These are phyloP conservation scores for Griposia aprilina DNA, from an alignment of 2,888 invertebrate genomes.

Conservation along the genomic window DNA sequence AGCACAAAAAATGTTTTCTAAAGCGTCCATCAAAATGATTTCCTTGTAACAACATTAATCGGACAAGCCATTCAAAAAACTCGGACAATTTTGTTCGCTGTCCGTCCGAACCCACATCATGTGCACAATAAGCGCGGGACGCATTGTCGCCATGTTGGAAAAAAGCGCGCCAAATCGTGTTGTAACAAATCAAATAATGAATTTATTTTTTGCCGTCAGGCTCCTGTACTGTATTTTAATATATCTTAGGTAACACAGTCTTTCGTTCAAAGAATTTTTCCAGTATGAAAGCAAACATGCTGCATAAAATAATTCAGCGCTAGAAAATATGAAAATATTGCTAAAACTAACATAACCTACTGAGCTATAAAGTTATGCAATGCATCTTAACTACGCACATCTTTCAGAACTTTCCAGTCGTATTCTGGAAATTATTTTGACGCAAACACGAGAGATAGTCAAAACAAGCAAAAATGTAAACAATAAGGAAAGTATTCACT, in stretches of 20 bases:
- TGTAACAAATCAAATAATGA: conserved; percentile 81
- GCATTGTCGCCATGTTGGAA: conserved; percentile 81
- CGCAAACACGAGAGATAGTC: conserved; percentile 20
- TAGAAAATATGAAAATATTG: conserved; percentile 31
- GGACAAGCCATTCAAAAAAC: conserved; percentile 83
- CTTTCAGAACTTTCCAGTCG: conserved; percentile 3
- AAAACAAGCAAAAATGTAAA: conserved; percentile 34
- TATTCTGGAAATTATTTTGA: conserved; percentile 42
- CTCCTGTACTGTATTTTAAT: conserved; percentile 39
- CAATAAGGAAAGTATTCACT: conserved; percentile 24
- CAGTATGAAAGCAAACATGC: conserved; percentile 9
- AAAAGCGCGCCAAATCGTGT: conserved; percentile 79
- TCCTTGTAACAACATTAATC: conserved; percentile 84
- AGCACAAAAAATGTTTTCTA: conserved; percentile 78
- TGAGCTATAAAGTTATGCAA: conserved; percentile 35
- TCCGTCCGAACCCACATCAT: conserved; percentile 85
- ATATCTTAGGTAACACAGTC: conserved; percentile 5
- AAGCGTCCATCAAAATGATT: conserved; percentile 87
- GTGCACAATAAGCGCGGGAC: conserved; percentile 81
- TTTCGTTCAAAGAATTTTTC: neutral
- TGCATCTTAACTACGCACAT: conserved; percentile 14
- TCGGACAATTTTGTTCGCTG: conserved; percentile 79
- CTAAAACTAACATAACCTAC: neutral
- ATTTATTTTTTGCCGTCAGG: conserved; percentile 68
- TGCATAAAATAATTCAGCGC: conserved; percentile 2